Conservation (phyloP, 1,140 invertebrate species). For the Tetramorium parvispinum region DNA sequence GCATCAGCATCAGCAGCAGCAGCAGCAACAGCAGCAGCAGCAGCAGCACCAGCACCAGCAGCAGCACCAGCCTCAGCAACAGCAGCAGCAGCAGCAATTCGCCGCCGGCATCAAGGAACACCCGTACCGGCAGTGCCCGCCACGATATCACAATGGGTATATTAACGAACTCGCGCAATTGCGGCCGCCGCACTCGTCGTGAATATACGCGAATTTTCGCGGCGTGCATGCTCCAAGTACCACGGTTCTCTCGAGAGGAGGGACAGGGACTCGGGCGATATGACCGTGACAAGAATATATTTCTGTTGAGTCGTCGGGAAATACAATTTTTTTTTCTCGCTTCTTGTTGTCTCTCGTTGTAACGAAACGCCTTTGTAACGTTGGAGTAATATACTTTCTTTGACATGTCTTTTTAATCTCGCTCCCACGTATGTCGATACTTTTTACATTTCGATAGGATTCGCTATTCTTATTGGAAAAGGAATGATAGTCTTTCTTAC, state of each 20-base stretch:
- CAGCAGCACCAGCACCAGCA: slow-evolving; percentile 76
- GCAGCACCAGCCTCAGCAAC: slow-evolving; percentile 73
- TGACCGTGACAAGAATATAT: not conserved
- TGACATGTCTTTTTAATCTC: not conserved
- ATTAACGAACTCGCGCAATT: slow-evolving; percentile 46
- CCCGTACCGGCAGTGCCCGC: slow-evolving; percentile 82
- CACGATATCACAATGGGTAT: slow-evolving; percentile 83
- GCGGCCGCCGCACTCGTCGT: not conserved
- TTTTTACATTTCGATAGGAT: not conserved
- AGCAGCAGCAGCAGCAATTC: slow-evolving; percentile 76
- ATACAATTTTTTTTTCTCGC: not conserved
- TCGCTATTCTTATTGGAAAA: not conserved
- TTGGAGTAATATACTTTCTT: not conserved
- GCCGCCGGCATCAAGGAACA: slow-evolving; percentile 79
- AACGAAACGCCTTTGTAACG: not conserved
- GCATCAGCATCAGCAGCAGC: slow-evolving; percentile 69
- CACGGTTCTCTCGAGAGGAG: not conserved
- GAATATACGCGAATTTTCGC: slow-evolving; percentile 8
- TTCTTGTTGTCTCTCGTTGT: not conserved
- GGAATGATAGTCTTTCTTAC: not conserved
- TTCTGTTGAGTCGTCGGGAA: not conserved
- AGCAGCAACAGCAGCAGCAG: slow-evolving; percentile 74
- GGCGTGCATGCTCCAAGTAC: not conserved
- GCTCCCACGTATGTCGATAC: not conserved
- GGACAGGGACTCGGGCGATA: not conserved